A percentile compares a stretch with the other conserved stretches of the same genome.
Evolutionary conservation across 2,888 invertebrate species (phyloP).

Genomic region (Callyntrura guangdongensis): DNA sequence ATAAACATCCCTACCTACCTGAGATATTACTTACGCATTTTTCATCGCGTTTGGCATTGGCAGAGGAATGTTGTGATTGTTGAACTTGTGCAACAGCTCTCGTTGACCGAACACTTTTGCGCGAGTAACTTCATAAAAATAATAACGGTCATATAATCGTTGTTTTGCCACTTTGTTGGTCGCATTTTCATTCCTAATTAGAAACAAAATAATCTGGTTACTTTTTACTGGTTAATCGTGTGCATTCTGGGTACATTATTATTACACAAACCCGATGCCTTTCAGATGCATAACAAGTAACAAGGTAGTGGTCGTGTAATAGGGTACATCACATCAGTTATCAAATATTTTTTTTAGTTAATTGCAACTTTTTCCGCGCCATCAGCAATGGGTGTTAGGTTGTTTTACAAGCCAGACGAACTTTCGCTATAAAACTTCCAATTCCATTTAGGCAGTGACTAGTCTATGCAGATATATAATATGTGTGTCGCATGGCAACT

Average conservation of each 20-base stretch:
- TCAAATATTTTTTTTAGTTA: neutral
- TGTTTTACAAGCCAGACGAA: slow-evolving; percentile 28
- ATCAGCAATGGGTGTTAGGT: neutral
- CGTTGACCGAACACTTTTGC: slow-evolving; percentile 12
- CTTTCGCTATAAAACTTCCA: slow-evolving; percentile 71
- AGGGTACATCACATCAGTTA: neutral
- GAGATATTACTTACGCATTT: slow-evolving; percentile 12
- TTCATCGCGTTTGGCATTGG: neutral
- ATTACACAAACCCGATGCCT: slow-evolving; percentile 14
- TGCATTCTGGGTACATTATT: neutral
- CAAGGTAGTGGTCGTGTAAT: slow-evolving; percentile 31
- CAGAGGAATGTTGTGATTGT: neutral
- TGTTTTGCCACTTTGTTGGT: neutral
- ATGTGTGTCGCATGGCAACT: neutral
- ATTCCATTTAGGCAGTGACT: slow-evolving; percentile 1
- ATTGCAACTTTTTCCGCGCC: slow-evolving; percentile 15
- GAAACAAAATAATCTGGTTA: slow-evolving; percentile 36
- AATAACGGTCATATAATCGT: slow-evolving; percentile 12
- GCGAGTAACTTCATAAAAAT: neutral
- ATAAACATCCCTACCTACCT: neutral
- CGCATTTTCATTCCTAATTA: slow-evolving; percentile 26
- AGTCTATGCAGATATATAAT: neutral
- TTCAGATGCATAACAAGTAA: slow-evolving; percentile 53
- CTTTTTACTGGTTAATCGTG: neutral
- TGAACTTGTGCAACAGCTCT: slow-evolving; percentile 52